phyloP scores from a whole-genome alignment of 2,888 invertebrate species.

The Oxyscelio sp. region DNA sequence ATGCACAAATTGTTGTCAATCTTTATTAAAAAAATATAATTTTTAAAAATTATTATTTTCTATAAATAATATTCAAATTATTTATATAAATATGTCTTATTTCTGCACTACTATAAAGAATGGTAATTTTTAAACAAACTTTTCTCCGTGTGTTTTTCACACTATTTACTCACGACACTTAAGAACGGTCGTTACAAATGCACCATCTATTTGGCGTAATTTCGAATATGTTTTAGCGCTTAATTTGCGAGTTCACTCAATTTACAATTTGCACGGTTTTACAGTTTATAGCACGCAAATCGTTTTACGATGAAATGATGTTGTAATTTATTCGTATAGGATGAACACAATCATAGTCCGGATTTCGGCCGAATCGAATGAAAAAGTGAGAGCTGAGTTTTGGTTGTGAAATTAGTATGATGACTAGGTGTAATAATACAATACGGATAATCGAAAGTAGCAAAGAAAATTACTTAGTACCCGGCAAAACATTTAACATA shows the following conservation, averaged over 20 bases:
- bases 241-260: constrained; percentile 31
- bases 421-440: constrained; percentile 67
- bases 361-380: constrained; percentile 68
- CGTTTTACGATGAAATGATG: constrained; percentile 45
- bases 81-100: too few relatives aligned
- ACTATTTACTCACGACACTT: too few relatives aligned
- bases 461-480: constrained; percentile 44
- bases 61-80: too few relatives aligned
- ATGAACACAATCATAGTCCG: constrained; percentile 61
- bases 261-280: constrained; percentile 46
- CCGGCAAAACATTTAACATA: constrained; percentile 41
- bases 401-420: constrained; percentile 71
- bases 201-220: constrained; percentile 9
- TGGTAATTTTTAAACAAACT: too few relatives aligned
- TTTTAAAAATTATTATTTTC: too few relatives aligned
- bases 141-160: too few relatives aligned
- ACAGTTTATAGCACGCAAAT: constrained; percentile 43
- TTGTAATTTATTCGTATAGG: constrained; percentile 46
- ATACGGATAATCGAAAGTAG: constrained; percentile 67
- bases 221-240: constrained; percentile 1
- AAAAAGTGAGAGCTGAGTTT: constrained; percentile 71
- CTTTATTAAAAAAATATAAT: too few relatives aligned
- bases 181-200: too few relatives aligned
- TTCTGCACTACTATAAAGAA: too few relatives aligned
- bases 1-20: too few relatives aligned